Evolutionary conservation across 30 jellyfish, hydroid and myxozoan species (phyloP).

Genomic region (Cassiopea andromeda): DNA sequence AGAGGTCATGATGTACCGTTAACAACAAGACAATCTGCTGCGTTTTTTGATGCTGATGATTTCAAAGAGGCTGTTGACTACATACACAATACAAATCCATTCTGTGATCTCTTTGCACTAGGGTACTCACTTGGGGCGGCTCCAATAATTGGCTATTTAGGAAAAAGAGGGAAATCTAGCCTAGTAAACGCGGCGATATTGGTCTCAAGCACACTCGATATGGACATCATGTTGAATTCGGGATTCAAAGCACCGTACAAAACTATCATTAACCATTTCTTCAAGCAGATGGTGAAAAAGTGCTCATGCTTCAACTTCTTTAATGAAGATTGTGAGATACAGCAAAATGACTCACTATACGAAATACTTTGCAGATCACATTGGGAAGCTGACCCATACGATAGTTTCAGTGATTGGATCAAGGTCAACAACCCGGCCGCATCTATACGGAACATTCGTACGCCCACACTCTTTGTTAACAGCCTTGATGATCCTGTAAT

Average conservation of each 20-base stretch:
- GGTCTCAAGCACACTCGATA: constrained; percentile 51
- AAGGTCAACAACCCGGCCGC: constrained; percentile 44
- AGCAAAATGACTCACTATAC: constrained; percentile 3
- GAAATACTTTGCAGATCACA: constrained; percentile 15
- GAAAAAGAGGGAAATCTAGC: constrained; percentile 57
- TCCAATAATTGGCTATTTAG: constrained; percentile 61
- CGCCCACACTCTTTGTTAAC: constrained; percentile 65
- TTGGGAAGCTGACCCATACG: constrained; percentile 20
- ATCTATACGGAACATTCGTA: constrained; percentile 35
- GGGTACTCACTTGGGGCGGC: constrained; percentile 72
- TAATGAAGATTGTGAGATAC: not conserved
- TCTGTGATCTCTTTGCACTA: constrained; percentile 56
- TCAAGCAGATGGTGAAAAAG: constrained; percentile 10
- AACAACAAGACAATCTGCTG: constrained; percentile 39
- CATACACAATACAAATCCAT: constrained; percentile 57
- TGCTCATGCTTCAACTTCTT: constrained; percentile 17
- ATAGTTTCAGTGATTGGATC: constrained; percentile 44
- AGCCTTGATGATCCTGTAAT: constrained; percentile 68
- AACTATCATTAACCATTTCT: constrained; percentile 9
- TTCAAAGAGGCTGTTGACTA: constrained; percentile 71
- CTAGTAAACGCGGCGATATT: constrained; percentile 61
- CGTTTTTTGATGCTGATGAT: constrained; percentile 61
- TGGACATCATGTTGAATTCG: constrained; percentile 27
- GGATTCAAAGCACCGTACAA: constrained; percentile 61
- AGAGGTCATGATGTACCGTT: constrained; percentile 74